A percentile compares a stretch with the other conserved stretches of the same genome.
Conservation (phyloP, 2,888 invertebrate genomes). For the Latheticus oryzae region DNA sequence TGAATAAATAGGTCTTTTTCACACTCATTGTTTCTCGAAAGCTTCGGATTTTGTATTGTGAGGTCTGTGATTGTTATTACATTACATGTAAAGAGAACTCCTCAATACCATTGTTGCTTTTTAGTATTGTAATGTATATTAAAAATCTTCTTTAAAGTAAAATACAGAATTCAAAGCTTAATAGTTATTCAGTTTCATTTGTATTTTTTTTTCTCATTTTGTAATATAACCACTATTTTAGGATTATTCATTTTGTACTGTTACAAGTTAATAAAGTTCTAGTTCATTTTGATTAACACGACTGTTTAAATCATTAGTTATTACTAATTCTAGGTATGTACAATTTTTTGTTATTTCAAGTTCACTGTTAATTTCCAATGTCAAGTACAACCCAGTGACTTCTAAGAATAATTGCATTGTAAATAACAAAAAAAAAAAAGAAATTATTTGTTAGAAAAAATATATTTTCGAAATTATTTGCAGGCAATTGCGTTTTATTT, state of each 20-base stretch:
- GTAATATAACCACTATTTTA: conserved; percentile 42
- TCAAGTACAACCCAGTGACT: conserved; percentile 34
- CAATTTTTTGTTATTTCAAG: conserved; percentile 5
- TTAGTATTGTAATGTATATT: conserved; percentile 58
- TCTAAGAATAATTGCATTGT: conserved; percentile 32
- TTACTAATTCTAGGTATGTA: conserved; percentile 22
- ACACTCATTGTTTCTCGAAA: too few species aligned
- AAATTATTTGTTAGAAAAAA: conserved; percentile 32
- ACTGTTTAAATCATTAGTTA: conserved; percentile 20
- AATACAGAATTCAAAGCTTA: conserved; percentile 61
- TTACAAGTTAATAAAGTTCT: conserved; percentile 35
- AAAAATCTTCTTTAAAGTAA: conserved; percentile 51
- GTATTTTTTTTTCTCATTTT: conserved; percentile 28
- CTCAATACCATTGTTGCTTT: conserved; percentile 62
- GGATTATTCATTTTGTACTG: conserved; percentile 42
- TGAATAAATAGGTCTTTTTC: conserved; percentile 32
- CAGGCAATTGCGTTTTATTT: conserved; percentile 8
- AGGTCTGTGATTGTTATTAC: conserved; percentile 61
- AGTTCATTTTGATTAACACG: conserved; percentile 30
- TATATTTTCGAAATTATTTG: conserved; percentile 33
- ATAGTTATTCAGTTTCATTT: conserved; percentile 37
- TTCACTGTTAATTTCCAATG: conserved; percentile 7
- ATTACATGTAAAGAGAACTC: conserved; percentile 56
- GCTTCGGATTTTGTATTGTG: conserved; percentile 61
- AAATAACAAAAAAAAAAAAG: conserved; percentile 35